Base-by-base conservation (phyloP, 2,888 invertebrate species). In the Ectobius pallidus region DNA sequence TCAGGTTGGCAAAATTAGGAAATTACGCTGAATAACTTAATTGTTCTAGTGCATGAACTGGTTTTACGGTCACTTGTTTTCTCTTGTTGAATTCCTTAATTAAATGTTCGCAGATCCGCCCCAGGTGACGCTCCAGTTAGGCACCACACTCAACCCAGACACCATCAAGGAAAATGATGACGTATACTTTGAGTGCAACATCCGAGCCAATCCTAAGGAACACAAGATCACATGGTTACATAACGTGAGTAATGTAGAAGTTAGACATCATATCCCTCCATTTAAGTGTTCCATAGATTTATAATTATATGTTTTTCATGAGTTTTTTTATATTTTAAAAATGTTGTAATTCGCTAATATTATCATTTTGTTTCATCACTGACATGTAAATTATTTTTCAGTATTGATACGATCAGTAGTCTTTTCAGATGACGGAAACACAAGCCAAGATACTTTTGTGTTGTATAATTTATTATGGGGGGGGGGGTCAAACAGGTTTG, bases 111-210 rank as follows among this genome's bases (percentile, higher is more conserved):
- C 85, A 92, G 92, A 92, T 86, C 88, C 91, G 74, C 92, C 92
- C 20, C 88, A 89, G 83, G 91, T 92, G 77, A 86, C 87, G 74
- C 85, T 92, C 77, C 88, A 89, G 78, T 85, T 92, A 78, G 92
- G 92, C 77, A 91, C 89, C 79, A 92, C 91, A 58, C 84, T 92
- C 77, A 91, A 91, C 78, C 89, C 92, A 58, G 89, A 91, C 78
- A 90, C 91, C 81, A 92, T 92, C 79, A 92, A 92, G 81, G 92
- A 92, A 83, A 92, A 91, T 75, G 92, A 91, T 80, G 92, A 92
- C 81, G 92, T 92, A 70, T 92, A 92, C 83, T 92, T 92, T 81
- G 92, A 92, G 83, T 92, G 92, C 82, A 89, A 90, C 84, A 91
- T 92, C 79, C 87, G 88, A 79, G 91, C 92, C 69, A 92, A 92